Evolutionary conservation across 2,113 vertebrate genomes (phyloP).

Genomic region (Poeciliopsis turrubarensis): DNA sequence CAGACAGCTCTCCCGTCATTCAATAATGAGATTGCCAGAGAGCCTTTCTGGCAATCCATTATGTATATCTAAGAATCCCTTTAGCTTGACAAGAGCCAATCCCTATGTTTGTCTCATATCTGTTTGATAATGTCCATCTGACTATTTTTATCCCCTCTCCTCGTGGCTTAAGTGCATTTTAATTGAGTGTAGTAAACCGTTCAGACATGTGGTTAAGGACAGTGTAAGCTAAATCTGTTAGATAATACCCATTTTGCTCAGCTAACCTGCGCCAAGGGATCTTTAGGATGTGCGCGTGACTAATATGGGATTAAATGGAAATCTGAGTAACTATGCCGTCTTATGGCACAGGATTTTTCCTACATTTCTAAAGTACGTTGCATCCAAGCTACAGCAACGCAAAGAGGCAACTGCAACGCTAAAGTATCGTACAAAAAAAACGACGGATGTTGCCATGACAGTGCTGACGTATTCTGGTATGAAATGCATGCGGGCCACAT

Average conservation of each 20-base stretch:
- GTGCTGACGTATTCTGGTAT: slow-evolving; percentile 4
- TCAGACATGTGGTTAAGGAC: not conserved
- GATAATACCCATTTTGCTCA: slow-evolving; percentile 2
- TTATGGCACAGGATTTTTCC: not conserved
- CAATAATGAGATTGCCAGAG: slow-evolving; percentile 47
- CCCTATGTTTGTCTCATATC: slow-evolving; percentile 21
- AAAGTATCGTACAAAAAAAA: not conserved
- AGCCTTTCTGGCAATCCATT: slow-evolving; percentile 47
- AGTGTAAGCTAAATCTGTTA: not conserved
- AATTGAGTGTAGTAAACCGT: not conserved
- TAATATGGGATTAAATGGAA: slow-evolving; percentile 2
- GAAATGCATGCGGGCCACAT: slow-evolving; percentile 7
- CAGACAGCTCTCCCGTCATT: slow-evolving; percentile 38
- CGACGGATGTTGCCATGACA: slow-evolving; percentile 18
- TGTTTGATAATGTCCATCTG: slow-evolving; percentile 32
- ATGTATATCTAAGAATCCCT: slow-evolving; percentile 48
- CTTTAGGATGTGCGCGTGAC: not conserved
- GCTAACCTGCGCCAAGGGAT: slow-evolving; percentile 7
- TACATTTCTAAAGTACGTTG: not conserved
- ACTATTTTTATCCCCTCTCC: slow-evolving; percentile 19
- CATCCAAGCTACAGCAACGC: not conserved
- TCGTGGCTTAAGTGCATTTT: slow-evolving; percentile 37
- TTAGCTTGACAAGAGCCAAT: slow-evolving; percentile 30
- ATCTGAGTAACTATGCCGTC: not conserved
- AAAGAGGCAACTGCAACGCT: not conserved